Conservation (phyloP, 1,140 invertebrate genomes). For the Aphelenchoides besseyi region DNA sequence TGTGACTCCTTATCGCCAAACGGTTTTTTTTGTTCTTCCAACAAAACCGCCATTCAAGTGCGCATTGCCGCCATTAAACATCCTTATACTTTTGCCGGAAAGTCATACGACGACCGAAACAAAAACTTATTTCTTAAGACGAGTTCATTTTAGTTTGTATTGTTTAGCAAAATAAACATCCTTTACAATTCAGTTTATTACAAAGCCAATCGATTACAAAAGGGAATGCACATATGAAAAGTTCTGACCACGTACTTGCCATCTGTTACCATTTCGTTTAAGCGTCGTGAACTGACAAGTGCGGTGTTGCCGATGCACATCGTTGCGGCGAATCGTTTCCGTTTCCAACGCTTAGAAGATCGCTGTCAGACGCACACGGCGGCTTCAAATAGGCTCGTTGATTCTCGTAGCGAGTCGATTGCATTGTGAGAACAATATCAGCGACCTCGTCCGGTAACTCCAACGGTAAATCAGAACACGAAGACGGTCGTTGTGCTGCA, state of each 20-base stretch:
- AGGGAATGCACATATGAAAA: background rate
- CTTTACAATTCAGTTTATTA: background rate
- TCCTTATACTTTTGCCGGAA: background rate
- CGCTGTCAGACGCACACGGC: background rate
- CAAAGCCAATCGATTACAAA: background rate
- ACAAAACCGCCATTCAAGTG: background rate
- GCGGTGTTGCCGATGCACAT: background rate
- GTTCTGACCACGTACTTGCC: background rate
- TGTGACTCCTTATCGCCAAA: slow-evolving; percentile 1
- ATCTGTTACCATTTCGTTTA: background rate
- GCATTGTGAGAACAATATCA: background rate
- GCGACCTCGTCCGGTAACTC: slow-evolving; percentile 6
- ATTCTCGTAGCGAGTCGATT: background rate
- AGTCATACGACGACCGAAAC: background rate
- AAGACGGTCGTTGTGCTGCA: background rate
- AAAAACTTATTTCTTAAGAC: background rate
- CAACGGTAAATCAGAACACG: background rate
- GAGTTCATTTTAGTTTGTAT: background rate
- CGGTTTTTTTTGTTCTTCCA: background rate
- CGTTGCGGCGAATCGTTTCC: background rate
- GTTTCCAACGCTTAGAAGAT: background rate
- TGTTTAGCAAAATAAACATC: background rate
- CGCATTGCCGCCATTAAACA: background rate
- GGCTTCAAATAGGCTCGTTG: slow-evolving; percentile 13
- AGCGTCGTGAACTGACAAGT: background rate